Evolutionary conservation across 2,888 invertebrate genomes (phyloP).

Genomic region (Lordiphosa fenestrarum): DNA sequence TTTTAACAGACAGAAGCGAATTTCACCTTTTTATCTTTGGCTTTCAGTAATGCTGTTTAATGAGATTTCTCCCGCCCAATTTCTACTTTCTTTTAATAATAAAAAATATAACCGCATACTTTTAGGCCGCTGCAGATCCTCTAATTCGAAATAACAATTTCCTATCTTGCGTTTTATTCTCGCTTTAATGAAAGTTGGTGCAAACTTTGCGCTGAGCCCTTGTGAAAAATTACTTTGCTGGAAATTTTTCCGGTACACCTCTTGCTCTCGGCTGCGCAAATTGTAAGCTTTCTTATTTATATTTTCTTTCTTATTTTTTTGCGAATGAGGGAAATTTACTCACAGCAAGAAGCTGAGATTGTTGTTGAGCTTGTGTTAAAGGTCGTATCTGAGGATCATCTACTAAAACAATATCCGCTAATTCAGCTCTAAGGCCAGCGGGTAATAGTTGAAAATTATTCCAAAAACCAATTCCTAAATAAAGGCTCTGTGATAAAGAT

Average conservation of each 20-base stretch:
- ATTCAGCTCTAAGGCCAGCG: not conserved
- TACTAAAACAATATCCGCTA: no score
- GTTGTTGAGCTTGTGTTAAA: no score
- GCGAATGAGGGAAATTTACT: no score
- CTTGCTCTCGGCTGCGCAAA: slow-evolving; percentile 6
- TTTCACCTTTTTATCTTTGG: no score
- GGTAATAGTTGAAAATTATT: not conserved
- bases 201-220: not conserved
- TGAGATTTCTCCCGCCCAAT: no score
- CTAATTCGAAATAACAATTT: slow-evolving; percentile 1
- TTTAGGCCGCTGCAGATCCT: slow-evolving; percentile 3
- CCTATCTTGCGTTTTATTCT: not conserved
- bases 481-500: not conserved
- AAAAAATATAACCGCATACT: no score
- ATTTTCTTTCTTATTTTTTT: no score
- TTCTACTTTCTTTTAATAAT: no score
- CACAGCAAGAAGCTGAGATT: no score
- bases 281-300: slow-evolving; percentile 1
- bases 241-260: slow-evolving; percentile 13
- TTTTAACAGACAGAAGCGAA: no score
- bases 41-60: no score
- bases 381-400: no score
- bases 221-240: slow-evolving; percentile 7
- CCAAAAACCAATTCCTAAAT: not conserved
- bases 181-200: slow-evolving; percentile 1